Conservation (phyloP, 2,113 vertebrate genomes). For the Eurypyga helias region DNA sequence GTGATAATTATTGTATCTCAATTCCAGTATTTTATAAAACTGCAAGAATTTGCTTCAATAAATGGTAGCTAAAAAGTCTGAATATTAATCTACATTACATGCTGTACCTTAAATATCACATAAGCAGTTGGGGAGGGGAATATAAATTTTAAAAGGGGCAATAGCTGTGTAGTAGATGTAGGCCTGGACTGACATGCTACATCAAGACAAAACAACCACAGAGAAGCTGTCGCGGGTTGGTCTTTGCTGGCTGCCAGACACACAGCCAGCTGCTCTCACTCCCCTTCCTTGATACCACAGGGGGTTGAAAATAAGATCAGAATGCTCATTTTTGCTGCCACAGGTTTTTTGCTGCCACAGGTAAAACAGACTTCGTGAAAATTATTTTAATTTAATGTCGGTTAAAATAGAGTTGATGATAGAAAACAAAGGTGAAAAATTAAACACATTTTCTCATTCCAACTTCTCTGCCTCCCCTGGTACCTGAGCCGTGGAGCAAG, state of each 20-base stretch:
- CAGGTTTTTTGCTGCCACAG: no score
- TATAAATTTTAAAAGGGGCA: neutral
- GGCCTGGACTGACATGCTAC: neutral
- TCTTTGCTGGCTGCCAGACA: neutral
- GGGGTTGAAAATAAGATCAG: no score
- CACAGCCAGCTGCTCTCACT: neutral
- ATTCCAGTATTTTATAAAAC: neutral
- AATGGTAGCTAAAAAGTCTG: neutral
- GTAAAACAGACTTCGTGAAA: neutral
- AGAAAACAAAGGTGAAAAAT: neutral
- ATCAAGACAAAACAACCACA: neutral
- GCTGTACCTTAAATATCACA: neutral
- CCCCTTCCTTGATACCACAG: neutral
- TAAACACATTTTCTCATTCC: neutral
- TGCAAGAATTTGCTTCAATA: neutral
- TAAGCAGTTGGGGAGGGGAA: no score
- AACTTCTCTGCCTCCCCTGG: neutral
- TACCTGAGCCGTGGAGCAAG: neutral
- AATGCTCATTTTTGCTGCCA: no score
- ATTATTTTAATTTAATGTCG: neutral
- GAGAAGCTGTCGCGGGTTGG: neutral
- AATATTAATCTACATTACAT: neutral
- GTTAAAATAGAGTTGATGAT: neutral
- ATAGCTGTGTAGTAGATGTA: rapidly evolving
- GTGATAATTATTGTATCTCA: neutral